These are phyloP conservation scores for Carlito syrichta DNA, from an alignment of 2,113 vertebrate genomes.

Conservation along the genomic window DNA sequence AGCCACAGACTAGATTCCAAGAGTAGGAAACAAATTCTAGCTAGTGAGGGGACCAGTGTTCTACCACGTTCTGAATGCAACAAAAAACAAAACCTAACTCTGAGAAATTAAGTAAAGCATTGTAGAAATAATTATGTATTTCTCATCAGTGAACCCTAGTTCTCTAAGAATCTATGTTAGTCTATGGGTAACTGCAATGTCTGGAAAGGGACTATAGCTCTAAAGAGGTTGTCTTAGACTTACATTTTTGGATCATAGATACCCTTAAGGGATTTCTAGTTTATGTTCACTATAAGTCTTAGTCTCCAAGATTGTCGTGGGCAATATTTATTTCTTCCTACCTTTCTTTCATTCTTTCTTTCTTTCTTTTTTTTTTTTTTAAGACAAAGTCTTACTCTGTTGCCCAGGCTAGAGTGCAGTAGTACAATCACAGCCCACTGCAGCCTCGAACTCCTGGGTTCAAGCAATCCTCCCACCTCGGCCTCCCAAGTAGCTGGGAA, in stretches of 20 bases:
- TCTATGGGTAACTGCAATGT: not conserved
- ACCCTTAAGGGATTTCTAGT: not conserved
- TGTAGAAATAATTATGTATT: not conserved
- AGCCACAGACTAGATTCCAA: not conserved
- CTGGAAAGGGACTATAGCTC: not conserved
- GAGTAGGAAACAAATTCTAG: not conserved
- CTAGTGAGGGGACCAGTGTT: not conserved
- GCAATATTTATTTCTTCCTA: too few relatives aligned
- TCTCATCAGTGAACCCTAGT: not conserved
- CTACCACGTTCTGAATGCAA: not conserved
- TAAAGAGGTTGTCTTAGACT: not conserved
- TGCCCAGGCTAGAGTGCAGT: too few relatives aligned
- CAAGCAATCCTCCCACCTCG: too few relatives aligned
- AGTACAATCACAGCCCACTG: too few relatives aligned
- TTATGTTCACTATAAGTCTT: not conserved
- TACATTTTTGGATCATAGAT: not conserved
- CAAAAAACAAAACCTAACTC: constrained; percentile 7
- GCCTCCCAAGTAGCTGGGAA: too few relatives aligned
- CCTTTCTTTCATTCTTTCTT: too few relatives aligned
- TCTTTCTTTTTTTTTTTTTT: too few relatives aligned
- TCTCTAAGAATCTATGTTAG: not conserved
- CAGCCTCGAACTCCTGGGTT: too few relatives aligned
- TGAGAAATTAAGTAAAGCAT: not conserved
- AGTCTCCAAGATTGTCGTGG: not conserved
- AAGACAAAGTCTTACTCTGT: too few relatives aligned